These are phyloP conservation scores for Onychomys arenicola DNA, from an alignment of 2,797 vertebrate species.

Conservation along the genomic window DNA sequence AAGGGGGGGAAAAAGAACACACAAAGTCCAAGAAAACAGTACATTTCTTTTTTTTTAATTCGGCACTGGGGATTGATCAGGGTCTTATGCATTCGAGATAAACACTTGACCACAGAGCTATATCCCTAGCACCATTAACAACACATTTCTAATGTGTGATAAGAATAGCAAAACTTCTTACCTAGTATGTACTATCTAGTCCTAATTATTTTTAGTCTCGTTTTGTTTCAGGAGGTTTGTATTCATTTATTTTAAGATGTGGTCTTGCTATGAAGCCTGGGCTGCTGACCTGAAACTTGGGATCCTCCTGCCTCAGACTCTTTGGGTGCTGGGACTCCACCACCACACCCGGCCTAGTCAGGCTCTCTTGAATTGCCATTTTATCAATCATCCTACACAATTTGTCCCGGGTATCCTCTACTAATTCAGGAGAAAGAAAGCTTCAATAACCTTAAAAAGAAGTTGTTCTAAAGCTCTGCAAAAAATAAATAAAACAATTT, in stretches of 20 bases:
- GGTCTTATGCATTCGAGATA: neutral
- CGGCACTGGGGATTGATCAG: neutral
- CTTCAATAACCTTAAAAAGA: slow-evolving; percentile 44
- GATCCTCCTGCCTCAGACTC: slow-evolving; percentile 13
- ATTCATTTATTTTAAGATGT: neutral
- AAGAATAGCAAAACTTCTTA: slow-evolving; percentile 52
- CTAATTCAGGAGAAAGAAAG: slow-evolving; percentile 44
- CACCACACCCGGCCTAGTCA: slow-evolving; percentile 4
- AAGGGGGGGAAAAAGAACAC: neutral
- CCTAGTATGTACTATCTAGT: neutral
- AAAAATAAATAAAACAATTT: neutral
- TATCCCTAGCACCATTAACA: neutral
- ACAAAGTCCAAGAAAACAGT: slow-evolving; percentile 1
- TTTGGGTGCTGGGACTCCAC: neutral
- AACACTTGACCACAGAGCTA: neutral
- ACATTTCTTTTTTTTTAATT: neutral
- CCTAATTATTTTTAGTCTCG: neutral
- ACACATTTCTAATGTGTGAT: neutral
- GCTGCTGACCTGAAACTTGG: slow-evolving; percentile 19
- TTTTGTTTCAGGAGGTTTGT: neutral
- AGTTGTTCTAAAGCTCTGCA: slow-evolving; percentile 19
- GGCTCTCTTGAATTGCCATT: slow-evolving; percentile 39
- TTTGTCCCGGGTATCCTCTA: slow-evolving; percentile 51
- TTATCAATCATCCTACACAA: slow-evolving; percentile 38
- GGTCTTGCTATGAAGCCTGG: slow-evolving; percentile 7